Evolutionary conservation across 2,797 vertebrate genomes (phyloP).

Genomic region (Smutsia gigantea): DNA sequence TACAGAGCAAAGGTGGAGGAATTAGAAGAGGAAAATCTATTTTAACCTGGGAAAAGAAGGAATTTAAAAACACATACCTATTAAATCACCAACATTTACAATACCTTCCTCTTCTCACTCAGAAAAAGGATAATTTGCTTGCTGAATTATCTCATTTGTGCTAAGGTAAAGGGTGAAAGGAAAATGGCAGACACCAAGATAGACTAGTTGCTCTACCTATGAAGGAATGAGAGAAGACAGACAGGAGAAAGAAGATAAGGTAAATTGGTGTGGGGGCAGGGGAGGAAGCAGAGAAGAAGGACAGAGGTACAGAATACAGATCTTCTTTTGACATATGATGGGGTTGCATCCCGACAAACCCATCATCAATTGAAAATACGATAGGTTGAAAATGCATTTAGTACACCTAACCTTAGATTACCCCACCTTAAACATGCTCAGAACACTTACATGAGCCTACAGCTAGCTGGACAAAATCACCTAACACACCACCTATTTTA

Average conservation of each 20-base stretch:
- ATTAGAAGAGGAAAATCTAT: not conserved
- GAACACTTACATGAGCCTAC: not conserved
- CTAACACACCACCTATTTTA: not conserved
- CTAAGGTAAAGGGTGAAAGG: not conserved
- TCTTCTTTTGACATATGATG: not conserved
- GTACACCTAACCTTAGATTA: not conserved
- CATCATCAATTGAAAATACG: not conserved
- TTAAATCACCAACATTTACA: not conserved
- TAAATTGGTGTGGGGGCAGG: not conserved
- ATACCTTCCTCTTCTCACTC: not conserved
- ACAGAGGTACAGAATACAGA: not conserved
- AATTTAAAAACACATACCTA: not conserved
- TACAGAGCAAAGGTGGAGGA: not conserved
- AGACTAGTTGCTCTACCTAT: not conserved
- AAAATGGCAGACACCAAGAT: not conserved
- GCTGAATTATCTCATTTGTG: not conserved
- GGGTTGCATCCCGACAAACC: not conserved
- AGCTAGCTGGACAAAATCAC: not conserved
- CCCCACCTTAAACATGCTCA: not conserved
- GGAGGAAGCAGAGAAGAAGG: not conserved
- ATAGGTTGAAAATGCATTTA: not conserved
- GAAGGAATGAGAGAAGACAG: not conserved
- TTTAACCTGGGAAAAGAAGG: not conserved
- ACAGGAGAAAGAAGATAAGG: not conserved
- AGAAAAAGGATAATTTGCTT: not conserved